Evolutionary conservation across 2,888 invertebrate species (phyloP), one percentile per base, ranked within the genome.

Genomic region (Lamproptera curius): DNA sequence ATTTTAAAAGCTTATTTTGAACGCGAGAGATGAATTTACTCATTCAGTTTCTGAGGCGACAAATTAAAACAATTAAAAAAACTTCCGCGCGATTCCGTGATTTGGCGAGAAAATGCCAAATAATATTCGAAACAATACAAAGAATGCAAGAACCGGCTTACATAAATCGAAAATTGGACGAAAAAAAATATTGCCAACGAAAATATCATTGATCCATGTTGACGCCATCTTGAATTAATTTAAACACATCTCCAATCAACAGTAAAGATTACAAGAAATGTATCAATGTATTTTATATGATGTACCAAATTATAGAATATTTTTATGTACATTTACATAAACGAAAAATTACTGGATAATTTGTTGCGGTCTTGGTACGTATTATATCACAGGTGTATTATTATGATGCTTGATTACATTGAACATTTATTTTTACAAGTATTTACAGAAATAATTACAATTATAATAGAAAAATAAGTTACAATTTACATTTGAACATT

Each of bases 131-230:
- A n/a, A n/a, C n/a, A n/a, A n/a, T n/a, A n/a, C n/a, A n/a, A n/a
- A n/a, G n/a, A n/a, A 74, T 70, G 72, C 76, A 76, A 79, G 79
- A 67, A 63, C 77, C 79, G 62, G 79, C 79, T 73, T 73, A 74
- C 75, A 76, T 58, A 53, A 56, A 36, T 15, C 28, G 31, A 31
- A 31, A 31, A 11, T 11, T n/a, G n/a, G n/a, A n/a, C n/a, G n/a
- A 31, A 31, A 31, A 46, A 50, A 44, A 38, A 44, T 13, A 45
- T 36, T 37, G 46, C 35, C 51, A 53, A 42, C 48, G 42, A 58
- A 57, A 59, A 61, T 55, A 55, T 63, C 56, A 46, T 46, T 46
- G 56, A 57, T 63, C 65, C 65, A 66, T 62, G 60, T 62, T 58
- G 59, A 61, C 55, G 56, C 33, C 42, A 37, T 50, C 45, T 44